Evolutionary conservation across 2,113 vertebrate genomes (phyloP).

Genomic region (Trachemys scripta): DNA sequence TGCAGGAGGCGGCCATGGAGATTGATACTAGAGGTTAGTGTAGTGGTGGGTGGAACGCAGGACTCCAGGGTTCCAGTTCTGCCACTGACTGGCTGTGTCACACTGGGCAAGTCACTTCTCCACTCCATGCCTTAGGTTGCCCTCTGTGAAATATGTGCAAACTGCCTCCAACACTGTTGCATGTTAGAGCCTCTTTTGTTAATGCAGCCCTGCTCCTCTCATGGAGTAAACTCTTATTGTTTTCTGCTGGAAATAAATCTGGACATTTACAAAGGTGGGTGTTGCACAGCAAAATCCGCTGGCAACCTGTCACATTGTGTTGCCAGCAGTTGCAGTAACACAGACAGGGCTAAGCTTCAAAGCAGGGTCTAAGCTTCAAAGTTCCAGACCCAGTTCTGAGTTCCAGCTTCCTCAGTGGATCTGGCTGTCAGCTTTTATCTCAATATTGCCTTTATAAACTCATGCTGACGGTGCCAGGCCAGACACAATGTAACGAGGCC

Average conservation of each 20-base stretch:
- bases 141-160: background rate
- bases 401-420: background rate
- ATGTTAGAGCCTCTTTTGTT: background rate
- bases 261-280: background rate
- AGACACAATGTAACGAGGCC: background rate
- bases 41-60: background rate
- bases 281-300: background rate
- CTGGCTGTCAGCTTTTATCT: background rate
- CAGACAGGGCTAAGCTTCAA: background rate
- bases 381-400: background rate
- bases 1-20: background rate
- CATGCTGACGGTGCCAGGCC: background rate
- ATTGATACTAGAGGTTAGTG: background rate
- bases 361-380: background rate
- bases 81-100: background rate
- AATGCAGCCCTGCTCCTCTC: background rate
- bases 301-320: background rate
- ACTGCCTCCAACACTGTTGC: background rate
- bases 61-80: background rate
- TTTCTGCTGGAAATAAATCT: background rate
- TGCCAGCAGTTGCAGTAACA: background rate
- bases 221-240: background rate
- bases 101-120: background rate
- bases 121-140: background rate
- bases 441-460: background rate